Percentiles rank a stretch among this genome's conserved stretches.
Conservation (phyloP, 2,113 vertebrate genomes). For the Pygoscelis adeliae region DNA sequence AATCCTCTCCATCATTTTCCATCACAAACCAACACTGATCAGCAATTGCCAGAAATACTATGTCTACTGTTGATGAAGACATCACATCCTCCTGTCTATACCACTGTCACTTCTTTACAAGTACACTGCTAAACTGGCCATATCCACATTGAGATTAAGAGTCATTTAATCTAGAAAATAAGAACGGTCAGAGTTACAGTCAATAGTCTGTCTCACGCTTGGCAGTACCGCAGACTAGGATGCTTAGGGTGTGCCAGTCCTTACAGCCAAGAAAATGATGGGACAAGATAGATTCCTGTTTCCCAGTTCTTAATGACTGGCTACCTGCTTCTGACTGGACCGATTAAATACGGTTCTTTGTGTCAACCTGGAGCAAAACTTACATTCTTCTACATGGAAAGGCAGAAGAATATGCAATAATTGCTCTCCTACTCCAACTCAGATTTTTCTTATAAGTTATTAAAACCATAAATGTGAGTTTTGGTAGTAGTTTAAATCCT, state of each 20-base stretch:
- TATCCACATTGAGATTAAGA: constrained; percentile 52
- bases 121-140: background rate
- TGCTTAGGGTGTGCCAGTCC: background rate
- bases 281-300: background rate
- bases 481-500: background rate
- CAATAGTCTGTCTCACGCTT: constrained; percentile 4
- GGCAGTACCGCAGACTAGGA: background rate
- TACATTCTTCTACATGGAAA: background rate
- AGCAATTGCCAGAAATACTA: constrained; percentile 2
- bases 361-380: background rate
- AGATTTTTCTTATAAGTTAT: background rate
- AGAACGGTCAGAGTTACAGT: constrained; percentile 4
- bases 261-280: background rate
- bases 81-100: constrained; percentile 25
- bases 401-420: background rate
- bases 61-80: constrained; percentile 44
- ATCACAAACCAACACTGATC: background rate
- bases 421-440: background rate
- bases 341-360: background rate
- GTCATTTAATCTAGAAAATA: constrained; percentile 54
- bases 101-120: constrained; percentile 20
- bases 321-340: background rate
- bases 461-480: background rate
- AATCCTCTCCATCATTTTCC: background rate
- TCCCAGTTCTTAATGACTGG: background rate